A percentile compares a stretch with the other conserved stretches of the same genome.
Evolutionary conservation across 2,888 invertebrate species (phyloP).

Genomic region (Phengaris arion): DNA sequence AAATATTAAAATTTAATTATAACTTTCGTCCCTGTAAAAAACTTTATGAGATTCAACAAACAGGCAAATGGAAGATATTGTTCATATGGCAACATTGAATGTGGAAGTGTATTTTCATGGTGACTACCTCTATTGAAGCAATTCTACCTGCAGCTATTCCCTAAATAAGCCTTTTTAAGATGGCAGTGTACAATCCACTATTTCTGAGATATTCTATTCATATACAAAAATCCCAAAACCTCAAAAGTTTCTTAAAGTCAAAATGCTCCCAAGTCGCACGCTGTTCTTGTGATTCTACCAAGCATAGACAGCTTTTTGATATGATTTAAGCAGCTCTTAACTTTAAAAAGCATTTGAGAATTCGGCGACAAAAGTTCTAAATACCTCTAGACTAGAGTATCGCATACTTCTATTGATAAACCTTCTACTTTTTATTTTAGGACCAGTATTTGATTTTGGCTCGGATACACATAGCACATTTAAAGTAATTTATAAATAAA

Average conservation of each 20-base stretch:
- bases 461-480: conserved; percentile 24
- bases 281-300: no score
- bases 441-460: conserved; percentile 26
- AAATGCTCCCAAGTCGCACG: neutral
- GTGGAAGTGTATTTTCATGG: neutral
- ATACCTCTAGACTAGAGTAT: neutral
- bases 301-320: no score
- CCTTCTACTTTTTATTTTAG: neutral
- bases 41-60: neutral
- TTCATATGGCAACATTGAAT: neutral
- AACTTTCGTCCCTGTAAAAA: neutral
- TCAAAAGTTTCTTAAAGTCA: neutral
- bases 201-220: conserved; percentile 2
- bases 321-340: neutral
- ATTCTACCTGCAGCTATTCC: neutral
- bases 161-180: conserved; percentile 9
- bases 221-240: neutral
- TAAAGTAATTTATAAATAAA: neutral
- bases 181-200: conserved; percentile 11
- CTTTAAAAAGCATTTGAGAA: neutral
- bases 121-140: conserved; percentile 7
- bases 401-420: conserved; percentile 12
- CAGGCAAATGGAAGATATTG: neutral
- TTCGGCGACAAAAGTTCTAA: neutral
- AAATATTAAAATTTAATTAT: no score